Conservation (phyloP, 2,888 invertebrate species). For the Copidosoma aretas region DNA sequence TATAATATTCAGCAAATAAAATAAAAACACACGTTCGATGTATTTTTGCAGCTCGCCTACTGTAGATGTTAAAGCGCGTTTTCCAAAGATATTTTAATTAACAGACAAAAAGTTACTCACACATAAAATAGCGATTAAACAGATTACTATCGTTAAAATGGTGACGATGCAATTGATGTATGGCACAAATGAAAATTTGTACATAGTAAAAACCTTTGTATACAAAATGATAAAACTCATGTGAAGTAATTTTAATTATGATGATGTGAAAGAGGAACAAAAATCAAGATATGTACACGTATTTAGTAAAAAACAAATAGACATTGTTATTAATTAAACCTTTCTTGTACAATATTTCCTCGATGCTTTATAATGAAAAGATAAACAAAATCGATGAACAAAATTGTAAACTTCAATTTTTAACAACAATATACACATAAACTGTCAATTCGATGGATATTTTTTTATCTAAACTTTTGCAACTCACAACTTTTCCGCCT, state of each 20-base stretch:
- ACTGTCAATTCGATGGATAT: not conserved
- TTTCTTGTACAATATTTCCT: slow-evolving; percentile 14
- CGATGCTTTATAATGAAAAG: slow-evolving; percentile 12
- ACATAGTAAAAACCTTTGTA: slow-evolving; percentile 39
- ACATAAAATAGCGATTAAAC: slow-evolving; percentile 3
- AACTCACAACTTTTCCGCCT: too few relatives aligned
- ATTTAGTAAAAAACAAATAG: slow-evolving; percentile 37
- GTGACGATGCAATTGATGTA: slow-evolving; percentile 16
- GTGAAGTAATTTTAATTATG: slow-evolving; percentile 29
- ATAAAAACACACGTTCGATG: slow-evolving; percentile 37
- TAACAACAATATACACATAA: slow-evolving; percentile 20
- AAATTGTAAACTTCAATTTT: slow-evolving; percentile 10
- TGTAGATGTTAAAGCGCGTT: slow-evolving; percentile 25
- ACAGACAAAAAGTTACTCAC: slow-evolving; percentile 4
- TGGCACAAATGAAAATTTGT: slow-evolving; percentile 27
- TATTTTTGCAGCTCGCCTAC: slow-evolving; percentile 28
- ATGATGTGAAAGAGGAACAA: slow-evolving; percentile 31
- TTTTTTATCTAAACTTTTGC: too few relatives aligned
- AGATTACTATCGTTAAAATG: slow-evolving; percentile 5
- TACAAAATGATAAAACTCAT: slow-evolving; percentile 29
- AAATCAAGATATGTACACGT: slow-evolving; percentile 35
- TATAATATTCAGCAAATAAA: too few relatives aligned
- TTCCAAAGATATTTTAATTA: slow-evolving; percentile 36
- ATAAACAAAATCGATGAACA: slow-evolving; percentile 3
- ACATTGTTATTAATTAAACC: slow-evolving; percentile 30